phyloP scores from a whole-genome alignment of 2,888 invertebrate species.

The Athripsodes cinereus region DNA sequence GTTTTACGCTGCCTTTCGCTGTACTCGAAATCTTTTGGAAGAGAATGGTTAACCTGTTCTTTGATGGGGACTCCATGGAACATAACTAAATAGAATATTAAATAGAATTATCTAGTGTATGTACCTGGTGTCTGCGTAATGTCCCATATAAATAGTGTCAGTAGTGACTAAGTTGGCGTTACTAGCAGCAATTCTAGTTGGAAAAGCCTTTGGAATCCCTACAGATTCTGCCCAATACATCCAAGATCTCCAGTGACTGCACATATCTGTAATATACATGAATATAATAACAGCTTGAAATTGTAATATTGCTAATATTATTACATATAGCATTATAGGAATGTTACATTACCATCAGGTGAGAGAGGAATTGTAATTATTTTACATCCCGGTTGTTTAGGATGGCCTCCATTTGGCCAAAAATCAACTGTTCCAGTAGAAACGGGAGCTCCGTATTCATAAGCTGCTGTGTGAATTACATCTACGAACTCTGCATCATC shows the following conservation, averaged over 20 bases:
- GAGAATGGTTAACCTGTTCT: too few relatives aligned
- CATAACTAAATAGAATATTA: too few relatives aligned
- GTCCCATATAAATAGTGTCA: slow-evolving; percentile 25
- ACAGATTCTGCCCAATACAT: slow-evolving; percentile 56
- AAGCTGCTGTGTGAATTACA: slow-evolving; percentile 64
- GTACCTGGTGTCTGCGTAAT: slow-evolving; percentile 41
- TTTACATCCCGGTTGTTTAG: slow-evolving; percentile 56
- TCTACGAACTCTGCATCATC: slow-evolving; percentile 57
- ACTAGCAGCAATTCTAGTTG: slow-evolving; percentile 46
- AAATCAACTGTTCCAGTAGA: slow-evolving; percentile 55
- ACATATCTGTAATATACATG: slow-evolving; percentile 43
- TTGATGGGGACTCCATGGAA: too few relatives aligned
- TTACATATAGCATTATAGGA: too few relatives aligned
- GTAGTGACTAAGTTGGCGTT: slow-evolving; percentile 33
- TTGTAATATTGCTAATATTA: too few relatives aligned
- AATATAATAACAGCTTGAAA: too few relatives aligned
- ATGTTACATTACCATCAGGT: slow-evolving; percentile 42
- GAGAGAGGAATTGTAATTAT: slow-evolving; percentile 46
- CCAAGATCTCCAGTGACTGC: slow-evolving; percentile 59
- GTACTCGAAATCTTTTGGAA: too few relatives aligned
- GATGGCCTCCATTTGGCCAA: slow-evolving; percentile 57
- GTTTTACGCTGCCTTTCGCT: too few relatives aligned
- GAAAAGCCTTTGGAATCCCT: slow-evolving; percentile 45
- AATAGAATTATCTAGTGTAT: too few relatives aligned
- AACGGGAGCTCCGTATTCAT: slow-evolving; percentile 53